Evolutionary conservation across 23 tunicate species (phyloP).

Genomic region (Botrylloides violaceus): DNA sequence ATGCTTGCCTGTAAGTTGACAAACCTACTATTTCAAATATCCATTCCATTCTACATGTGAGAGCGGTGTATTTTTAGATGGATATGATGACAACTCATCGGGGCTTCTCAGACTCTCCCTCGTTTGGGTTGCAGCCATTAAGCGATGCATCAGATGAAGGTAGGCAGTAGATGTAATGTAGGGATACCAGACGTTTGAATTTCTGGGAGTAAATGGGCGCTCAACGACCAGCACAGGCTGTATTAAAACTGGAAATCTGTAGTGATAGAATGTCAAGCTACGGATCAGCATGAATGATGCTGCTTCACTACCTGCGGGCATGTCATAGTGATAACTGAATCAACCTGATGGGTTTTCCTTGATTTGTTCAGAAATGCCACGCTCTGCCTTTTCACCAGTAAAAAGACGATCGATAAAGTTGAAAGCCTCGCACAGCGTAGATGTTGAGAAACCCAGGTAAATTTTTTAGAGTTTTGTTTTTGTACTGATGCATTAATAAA

Average conservation of each 20-base stretch:
- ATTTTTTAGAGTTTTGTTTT: neutral
- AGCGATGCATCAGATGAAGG: too few species aligned
- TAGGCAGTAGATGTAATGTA: too few species aligned
- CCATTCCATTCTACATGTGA: neutral
- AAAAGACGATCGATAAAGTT: neutral
- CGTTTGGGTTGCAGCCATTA: neutral
- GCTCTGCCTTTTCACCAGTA: neutral
- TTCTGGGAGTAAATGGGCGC: too few species aligned
- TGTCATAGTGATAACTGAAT: too few species aligned
- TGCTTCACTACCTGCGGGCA: too few species aligned
- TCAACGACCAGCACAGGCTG: too few species aligned
- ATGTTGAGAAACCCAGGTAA: neutral
- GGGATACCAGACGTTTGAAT: too few species aligned
- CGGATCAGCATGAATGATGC: too few species aligned
- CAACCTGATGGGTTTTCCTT: too few species aligned
- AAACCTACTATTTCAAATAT: neutral
- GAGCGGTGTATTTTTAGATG: neutral
- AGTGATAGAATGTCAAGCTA: too few species aligned
- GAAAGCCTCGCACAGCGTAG: neutral
- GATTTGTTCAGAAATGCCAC: neutral
- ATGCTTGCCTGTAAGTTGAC: constrained; percentile 12
- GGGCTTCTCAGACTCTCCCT: neutral
- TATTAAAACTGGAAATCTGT: too few species aligned
- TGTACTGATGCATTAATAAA: too few species aligned
- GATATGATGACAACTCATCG: neutral